A percentile compares a stretch with the other conserved stretches of the same genome.
phyloP scores from a whole-genome alignment of 2,113 vertebrate genomes.

The Microtus richardsoni region DNA sequence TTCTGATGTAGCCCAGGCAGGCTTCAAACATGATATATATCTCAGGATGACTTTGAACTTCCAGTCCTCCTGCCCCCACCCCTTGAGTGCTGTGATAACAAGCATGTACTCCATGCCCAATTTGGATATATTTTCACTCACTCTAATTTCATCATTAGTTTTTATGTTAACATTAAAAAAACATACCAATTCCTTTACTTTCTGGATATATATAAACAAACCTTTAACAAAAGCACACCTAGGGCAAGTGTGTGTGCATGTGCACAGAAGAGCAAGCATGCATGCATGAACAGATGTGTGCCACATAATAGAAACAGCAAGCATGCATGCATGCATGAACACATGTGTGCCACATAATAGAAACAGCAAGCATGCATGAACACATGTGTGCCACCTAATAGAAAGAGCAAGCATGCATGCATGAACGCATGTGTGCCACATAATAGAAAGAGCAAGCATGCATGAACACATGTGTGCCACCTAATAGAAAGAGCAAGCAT shows the following conservation, averaged over 20 bases:
- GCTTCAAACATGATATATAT: neutral
- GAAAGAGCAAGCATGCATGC: too few species aligned
- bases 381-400: neutral
- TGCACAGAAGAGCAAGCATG: neutral
- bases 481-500: neutral
- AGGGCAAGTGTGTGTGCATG: neutral
- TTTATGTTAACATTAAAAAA: neutral
- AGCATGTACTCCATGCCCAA: neutral
- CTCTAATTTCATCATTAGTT: neutral
- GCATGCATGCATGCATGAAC: neutral
- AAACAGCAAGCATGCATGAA: neutral
- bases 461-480: neutral
- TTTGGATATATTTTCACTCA: neutral
- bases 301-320: neutral
- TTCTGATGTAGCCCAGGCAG: neutral
- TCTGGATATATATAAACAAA: neutral
- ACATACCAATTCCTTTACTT: neutral
- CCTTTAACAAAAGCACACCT: neutral
- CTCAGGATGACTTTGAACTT: neutral
- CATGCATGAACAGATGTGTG: neutral
- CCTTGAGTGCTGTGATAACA: neutral
- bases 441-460: neutral
- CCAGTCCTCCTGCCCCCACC: neutral
- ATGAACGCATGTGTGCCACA: neutral
- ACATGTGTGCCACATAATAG: neutral